Base-by-base conservation (phyloP, 2,888 invertebrate genomes). In the Parnassius mnemosyne region DNA sequence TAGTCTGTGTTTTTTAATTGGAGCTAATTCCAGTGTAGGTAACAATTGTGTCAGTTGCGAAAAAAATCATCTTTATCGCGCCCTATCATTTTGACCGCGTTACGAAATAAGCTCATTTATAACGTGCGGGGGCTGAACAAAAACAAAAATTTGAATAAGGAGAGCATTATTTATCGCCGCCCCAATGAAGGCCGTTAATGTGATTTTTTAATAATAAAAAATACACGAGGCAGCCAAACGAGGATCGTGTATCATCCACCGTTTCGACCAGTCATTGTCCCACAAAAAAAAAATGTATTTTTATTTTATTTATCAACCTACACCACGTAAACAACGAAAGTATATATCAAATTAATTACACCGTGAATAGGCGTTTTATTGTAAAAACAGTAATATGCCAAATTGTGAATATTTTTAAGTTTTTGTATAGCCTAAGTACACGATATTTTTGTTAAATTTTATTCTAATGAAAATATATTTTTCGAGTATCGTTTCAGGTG, bases 121-220 rank as follows among this genome's bases (percentile, higher is more conserved):
- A 85, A 90, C 89, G 80, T 74, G 73, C 79, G 81, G 84, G 85
- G 86, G 87, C 81, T 84, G 84, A 89, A 89, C 89, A 89, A 90
- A 88, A 90, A 87, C 85, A 88, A 89, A 87, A 90, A 90, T 87
- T 91, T 91, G 90, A 90, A 91, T 91, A 91, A 91, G 90, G 89
- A 91, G 89, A 79, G 85, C 89, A 90, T 90, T 89, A 90, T 91
- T 91, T 91, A 91, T 91, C 87, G 81, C 89, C 88, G 89, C 88
- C 89, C 91, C 89, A 90, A 90, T 90, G 90, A 90, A 89, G 88
- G 89, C 84, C 86, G 91, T 89, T 91, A 91, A 91, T 91, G 89
- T 90, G 91, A 91, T 90, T 90, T 90, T 90, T 90, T 87, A 85
- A 84, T 85, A 87, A 87, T 86, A 89, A 83, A 89, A 87, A 81